Evolutionary conservation across 1,140 invertebrate genomes (phyloP).

Genomic region (Micrasema longulum): DNA sequence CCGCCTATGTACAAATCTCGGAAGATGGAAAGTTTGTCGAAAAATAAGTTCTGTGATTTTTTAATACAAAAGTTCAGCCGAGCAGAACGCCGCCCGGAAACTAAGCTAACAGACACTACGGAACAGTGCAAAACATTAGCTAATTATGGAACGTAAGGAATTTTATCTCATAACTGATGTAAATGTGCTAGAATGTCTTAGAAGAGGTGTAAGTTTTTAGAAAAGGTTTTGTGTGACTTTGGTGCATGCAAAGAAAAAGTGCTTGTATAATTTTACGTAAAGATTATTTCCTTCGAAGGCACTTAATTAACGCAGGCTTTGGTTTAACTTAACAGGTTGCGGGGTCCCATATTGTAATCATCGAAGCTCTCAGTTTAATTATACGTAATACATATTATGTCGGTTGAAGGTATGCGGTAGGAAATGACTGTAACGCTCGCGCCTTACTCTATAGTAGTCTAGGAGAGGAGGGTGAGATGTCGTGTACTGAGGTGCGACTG

Average conservation of each 20-base stretch:
- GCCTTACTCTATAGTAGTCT: neutral
- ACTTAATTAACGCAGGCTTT: constrained; percentile 24
- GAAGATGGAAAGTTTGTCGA: constrained; percentile 40
- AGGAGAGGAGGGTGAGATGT: neutral
- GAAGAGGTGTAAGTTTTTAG: constrained; percentile 26
- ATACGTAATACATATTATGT: neutral
- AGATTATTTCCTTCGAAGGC: constrained; percentile 11
- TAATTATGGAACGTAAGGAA: constrained; percentile 16
- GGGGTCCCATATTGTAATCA: neutral
- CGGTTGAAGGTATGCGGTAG: neutral
- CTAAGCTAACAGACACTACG: constrained; percentile 15
- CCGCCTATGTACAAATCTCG: constrained; percentile 11
- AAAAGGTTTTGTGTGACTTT: constrained; percentile 5
- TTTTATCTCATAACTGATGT: constrained; percentile 39
- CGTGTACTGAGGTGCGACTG: too few species aligned
- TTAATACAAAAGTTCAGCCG: constrained; percentile 34
- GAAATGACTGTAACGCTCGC: neutral
- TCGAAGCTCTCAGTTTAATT: neutral
- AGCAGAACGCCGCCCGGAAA: constrained; percentile 17
- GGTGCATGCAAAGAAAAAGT: neutral
- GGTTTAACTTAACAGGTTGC: neutral
- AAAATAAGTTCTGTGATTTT: constrained; percentile 38
- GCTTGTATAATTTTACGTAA: constrained; percentile 10
- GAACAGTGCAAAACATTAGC: constrained; percentile 38
- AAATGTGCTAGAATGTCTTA: too few species aligned